Percentiles rank a stretch among this genome's conserved stretches.
Conservation (phyloP, 2,113 vertebrate species). For the Sciurus niger region DNA sequence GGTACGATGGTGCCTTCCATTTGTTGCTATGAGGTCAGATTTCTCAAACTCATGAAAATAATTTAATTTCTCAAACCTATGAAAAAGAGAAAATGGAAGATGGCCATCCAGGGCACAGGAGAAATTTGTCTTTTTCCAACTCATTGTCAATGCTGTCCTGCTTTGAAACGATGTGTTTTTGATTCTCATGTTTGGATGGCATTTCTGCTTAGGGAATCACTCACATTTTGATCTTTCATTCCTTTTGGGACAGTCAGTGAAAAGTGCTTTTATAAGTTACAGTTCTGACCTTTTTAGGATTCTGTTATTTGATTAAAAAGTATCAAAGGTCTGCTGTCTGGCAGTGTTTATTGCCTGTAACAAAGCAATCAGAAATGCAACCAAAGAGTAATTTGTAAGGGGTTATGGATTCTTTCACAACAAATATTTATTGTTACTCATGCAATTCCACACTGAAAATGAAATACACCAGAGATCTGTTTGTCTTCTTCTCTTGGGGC, state of each 20-base stretch:
- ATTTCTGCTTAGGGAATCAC: slow-evolving; percentile 44
- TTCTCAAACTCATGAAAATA: slow-evolving; percentile 67
- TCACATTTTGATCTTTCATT: slow-evolving; percentile 60
- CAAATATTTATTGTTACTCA: slow-evolving; percentile 69
- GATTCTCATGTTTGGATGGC: slow-evolving; percentile 49
- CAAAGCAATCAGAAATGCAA: slow-evolving; percentile 71
- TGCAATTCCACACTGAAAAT: slow-evolving; percentile 60
- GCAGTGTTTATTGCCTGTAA: slow-evolving; percentile 57
- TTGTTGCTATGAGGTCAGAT: slow-evolving; percentile 46
- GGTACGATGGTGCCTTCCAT: background rate
- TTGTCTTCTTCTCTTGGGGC: slow-evolving; percentile 39
- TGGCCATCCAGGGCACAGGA: background rate
- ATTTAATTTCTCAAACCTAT: slow-evolving; percentile 74
- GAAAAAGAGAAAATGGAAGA: slow-evolving; percentile 60
- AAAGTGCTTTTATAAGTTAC: slow-evolving; percentile 68
- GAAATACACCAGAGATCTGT: slow-evolving; percentile 52
- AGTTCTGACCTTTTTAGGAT: slow-evolving; percentile 83
- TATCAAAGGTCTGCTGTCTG: slow-evolving; percentile 67
- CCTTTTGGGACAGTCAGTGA: slow-evolving; percentile 64
- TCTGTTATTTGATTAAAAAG: slow-evolving; percentile 74
- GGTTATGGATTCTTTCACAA: slow-evolving; percentile 68
- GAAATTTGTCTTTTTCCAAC: slow-evolving; percentile 64
- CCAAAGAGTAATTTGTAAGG: slow-evolving; percentile 71
- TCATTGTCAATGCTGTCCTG: slow-evolving; percentile 1
- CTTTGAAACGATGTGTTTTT: background rate